Evolutionary conservation across 1,140 invertebrate species (phyloP).

Genomic region (Orussus abietinus): DNA sequence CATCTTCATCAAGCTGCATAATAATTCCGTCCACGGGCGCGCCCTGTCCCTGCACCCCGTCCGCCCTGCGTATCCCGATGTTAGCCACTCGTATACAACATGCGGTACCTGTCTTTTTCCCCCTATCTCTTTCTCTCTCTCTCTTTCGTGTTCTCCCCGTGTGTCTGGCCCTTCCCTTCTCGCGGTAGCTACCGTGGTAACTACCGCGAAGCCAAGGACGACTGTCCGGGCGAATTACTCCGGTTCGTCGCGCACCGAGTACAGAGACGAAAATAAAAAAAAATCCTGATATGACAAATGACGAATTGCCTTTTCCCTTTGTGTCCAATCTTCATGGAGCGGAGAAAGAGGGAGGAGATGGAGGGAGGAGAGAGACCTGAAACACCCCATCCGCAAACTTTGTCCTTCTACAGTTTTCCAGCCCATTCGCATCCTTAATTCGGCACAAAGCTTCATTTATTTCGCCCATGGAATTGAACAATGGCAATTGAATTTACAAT

Average conservation of each 20-base stretch:
- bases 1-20: slow-evolving; percentile 15
- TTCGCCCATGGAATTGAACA: too few species aligned
- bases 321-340: not conserved
- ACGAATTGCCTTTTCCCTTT: slow-evolving; percentile 3
- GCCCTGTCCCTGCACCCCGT: not conserved
- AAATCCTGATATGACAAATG: slow-evolving; percentile 9
- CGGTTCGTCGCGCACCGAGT: too few species aligned
- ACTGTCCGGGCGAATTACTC: slow-evolving; percentile 10
- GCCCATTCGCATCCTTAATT: too few species aligned
- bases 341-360: too few species aligned
- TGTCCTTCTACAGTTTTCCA: too few species aligned
- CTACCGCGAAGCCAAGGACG: slow-evolving; percentile 6
- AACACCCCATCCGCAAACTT: too few species aligned
- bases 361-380: too few species aligned
- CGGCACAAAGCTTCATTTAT: too few species aligned
- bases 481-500: too few species aligned
- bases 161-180: too few species aligned
- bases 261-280: slow-evolving; percentile 2
- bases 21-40: slow-evolving; percentile 17
- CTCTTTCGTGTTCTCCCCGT: slow-evolving; percentile 5
- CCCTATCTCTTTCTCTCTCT: slow-evolving; percentile 7
- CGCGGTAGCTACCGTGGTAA: not conserved
- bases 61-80: not conserved
- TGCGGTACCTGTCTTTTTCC: not conserved
- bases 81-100: not conserved